Evolutionary conservation across 1,140 invertebrate species (phyloP).

Genomic region (Campoletis sonorensis): DNA sequence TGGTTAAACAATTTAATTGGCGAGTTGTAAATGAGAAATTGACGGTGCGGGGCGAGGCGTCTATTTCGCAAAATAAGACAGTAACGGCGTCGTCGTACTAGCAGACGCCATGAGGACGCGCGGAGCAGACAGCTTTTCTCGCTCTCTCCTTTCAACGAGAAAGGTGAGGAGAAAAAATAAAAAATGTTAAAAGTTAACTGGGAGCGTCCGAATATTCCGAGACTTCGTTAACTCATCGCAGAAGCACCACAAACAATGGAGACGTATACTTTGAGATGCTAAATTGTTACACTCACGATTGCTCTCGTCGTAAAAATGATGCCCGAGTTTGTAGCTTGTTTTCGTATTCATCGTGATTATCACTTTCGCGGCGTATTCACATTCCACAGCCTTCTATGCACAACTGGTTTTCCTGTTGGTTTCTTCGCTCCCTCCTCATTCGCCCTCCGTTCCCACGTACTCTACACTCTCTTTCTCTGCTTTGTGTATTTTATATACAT

Average conservation of each 20-base stretch:
- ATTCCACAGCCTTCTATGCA: slow-evolving; percentile 51
- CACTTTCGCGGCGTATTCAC: slow-evolving; percentile 51
- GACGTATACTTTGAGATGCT: not conserved
- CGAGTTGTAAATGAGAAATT: too few relatives aligned
- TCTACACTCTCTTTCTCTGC: too few relatives aligned
- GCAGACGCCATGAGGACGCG: slow-evolving; percentile 75
- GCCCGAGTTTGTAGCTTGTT: slow-evolving; percentile 38
- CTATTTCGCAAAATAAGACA: too few relatives aligned
- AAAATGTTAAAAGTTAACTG: not conserved
- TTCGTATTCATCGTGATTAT: slow-evolving; percentile 49
- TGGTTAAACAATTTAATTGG: too few relatives aligned
- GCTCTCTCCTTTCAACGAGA: slow-evolving; percentile 12
- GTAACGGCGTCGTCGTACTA: slow-evolving; percentile 66
- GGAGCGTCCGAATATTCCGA: not conserved
- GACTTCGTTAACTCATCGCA: not conserved
- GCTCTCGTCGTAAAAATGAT: slow-evolving; percentile 47
- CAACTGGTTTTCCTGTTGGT: slow-evolving; percentile 40
- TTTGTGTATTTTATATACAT: too few relatives aligned
- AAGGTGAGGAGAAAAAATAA: not conserved
- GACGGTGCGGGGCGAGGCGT: too few relatives aligned
- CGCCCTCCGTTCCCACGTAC: too few relatives aligned
- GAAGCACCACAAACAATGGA: not conserved
- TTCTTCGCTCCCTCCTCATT: not conserved
- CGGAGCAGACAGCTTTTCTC: slow-evolving; percentile 73
- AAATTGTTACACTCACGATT: slow-evolving; percentile 42